These are phyloP conservation scores for Melieria picta DNA, from an alignment of 2,888 invertebrate species.

Conservation along the genomic window DNA sequence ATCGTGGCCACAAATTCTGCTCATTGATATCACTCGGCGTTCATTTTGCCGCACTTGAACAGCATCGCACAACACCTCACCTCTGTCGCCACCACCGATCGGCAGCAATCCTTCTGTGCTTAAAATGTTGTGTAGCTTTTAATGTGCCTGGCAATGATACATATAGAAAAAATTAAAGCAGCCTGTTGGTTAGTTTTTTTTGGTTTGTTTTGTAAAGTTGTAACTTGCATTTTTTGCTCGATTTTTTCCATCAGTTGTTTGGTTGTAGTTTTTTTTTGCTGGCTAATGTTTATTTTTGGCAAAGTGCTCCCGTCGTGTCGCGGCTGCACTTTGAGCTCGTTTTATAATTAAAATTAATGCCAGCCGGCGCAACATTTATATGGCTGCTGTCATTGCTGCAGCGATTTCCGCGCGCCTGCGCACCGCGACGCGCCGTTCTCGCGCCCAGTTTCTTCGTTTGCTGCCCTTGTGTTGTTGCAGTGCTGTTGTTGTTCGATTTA, in stretches of 20 bases:
- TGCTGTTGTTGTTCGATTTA: constrained; percentile 29
- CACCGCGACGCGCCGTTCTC: too few relatives aligned
- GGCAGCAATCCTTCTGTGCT: too few relatives aligned
- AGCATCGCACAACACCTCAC: too few relatives aligned
- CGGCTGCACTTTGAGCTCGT: neutral
- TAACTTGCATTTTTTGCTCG: neutral
- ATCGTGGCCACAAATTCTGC: too few relatives aligned
- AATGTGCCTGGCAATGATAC: too few relatives aligned
- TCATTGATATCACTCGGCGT: too few relatives aligned
- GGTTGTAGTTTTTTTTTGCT: neutral
- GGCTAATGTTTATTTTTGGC: neutral
- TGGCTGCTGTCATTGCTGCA: constrained; percentile 31
- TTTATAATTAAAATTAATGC: constrained; percentile 52
- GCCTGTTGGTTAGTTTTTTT: neutral
- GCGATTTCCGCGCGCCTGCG: neutral
- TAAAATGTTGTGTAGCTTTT: too few relatives aligned
- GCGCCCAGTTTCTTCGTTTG: neutral
- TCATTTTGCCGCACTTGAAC: too few relatives aligned
- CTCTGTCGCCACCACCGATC: too few relatives aligned
- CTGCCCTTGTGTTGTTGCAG: neutral
- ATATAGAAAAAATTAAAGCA: neutral
- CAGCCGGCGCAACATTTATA: constrained; percentile 48
- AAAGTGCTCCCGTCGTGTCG: neutral
- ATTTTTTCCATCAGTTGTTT: constrained; percentile 12
- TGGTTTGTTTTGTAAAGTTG: constrained; percentile 24